Evolutionary conservation across 2,797 vertebrate genomes (phyloP).

Genomic region (Prunella strophiata): DNA sequence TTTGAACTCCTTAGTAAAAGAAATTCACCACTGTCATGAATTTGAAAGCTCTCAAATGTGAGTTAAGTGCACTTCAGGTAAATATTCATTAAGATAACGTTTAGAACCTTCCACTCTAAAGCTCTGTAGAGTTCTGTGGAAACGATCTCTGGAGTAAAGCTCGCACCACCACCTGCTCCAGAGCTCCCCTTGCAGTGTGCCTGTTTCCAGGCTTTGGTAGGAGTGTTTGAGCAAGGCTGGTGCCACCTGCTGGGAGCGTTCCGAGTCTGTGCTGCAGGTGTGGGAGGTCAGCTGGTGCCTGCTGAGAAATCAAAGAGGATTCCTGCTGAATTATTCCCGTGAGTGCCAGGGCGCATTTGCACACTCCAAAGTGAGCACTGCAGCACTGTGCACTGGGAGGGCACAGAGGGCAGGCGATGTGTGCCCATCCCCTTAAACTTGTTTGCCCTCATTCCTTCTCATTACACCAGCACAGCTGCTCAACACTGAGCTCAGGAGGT

Average conservation of each 20-base stretch:
- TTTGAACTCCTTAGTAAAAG: not conserved
- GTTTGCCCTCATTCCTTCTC: not conserved
- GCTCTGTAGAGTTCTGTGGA: not conserved
- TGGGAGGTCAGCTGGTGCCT: fast-evolving
- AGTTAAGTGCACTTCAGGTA: not conserved
- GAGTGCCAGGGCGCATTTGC: not conserved
- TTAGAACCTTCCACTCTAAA: not conserved
- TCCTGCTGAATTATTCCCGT: not conserved
- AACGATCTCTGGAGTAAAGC: not conserved
- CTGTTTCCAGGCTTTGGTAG: not conserved
- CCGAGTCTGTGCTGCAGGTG: fast-evolving
- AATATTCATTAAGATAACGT: not conserved
- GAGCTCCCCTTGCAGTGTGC: not conserved
- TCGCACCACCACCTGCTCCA: fast-evolving
- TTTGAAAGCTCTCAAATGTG: not conserved
- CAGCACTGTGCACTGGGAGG: not conserved
- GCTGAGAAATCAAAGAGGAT: not conserved
- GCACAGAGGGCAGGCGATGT: fast-evolving
- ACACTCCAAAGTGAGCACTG: fast-evolving
- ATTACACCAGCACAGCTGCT: not conserved
- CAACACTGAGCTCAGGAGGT: not conserved
- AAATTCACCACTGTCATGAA: not conserved
- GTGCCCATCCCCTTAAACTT: not conserved
- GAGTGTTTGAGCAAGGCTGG: not conserved
- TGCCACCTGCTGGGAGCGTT: not conserved